Percentiles rank a stretch among this genome's conserved stretches.
Evolutionary conservation across 2,888 invertebrate genomes (phyloP).

Genomic region (Chirona hameri): DNA sequence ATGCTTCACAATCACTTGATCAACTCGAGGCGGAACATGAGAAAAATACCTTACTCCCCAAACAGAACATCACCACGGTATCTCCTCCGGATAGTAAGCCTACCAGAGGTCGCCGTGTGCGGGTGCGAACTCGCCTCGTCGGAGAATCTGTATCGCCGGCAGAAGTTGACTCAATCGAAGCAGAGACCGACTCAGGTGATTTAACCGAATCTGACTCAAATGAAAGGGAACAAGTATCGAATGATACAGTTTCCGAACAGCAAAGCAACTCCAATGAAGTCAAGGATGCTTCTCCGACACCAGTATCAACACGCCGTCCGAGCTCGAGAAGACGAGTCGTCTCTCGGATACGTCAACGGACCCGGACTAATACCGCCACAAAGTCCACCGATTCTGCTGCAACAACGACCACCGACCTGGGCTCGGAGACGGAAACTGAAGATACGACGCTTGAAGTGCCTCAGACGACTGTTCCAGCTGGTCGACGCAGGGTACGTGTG

Average conservation of each 20-base stretch:
- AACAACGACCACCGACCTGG: too few relatives aligned
- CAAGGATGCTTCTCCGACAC: neutral
- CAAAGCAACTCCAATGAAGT: too few relatives aligned
- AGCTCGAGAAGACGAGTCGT: neutral
- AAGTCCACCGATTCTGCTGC: neutral
- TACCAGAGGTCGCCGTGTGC: neutral
- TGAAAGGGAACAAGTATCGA: too few relatives aligned
- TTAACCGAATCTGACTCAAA: neutral
- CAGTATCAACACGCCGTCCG: neutral
- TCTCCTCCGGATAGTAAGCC: too few relatives aligned
- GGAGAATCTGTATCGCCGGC: neutral
- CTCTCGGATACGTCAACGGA: neutral
- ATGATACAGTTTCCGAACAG: too few relatives aligned
- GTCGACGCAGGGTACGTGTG: neutral
- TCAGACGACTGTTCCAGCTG: neutral
- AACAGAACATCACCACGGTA: too few relatives aligned
- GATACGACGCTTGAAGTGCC: neutral
- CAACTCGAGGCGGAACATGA: too few relatives aligned
- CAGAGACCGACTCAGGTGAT: neutral
- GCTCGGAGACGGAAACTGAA: too few relatives aligned
- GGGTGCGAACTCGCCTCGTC: neutral
- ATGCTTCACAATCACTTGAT: too few relatives aligned
- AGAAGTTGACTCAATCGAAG: neutral
- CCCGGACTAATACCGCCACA: neutral
- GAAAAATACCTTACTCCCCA: too few relatives aligned